A percentile compares a stretch with the other conserved stretches of the same genome.
phyloP scores from a whole-genome alignment of 1,140 invertebrate species.

The Proales similis region DNA sequence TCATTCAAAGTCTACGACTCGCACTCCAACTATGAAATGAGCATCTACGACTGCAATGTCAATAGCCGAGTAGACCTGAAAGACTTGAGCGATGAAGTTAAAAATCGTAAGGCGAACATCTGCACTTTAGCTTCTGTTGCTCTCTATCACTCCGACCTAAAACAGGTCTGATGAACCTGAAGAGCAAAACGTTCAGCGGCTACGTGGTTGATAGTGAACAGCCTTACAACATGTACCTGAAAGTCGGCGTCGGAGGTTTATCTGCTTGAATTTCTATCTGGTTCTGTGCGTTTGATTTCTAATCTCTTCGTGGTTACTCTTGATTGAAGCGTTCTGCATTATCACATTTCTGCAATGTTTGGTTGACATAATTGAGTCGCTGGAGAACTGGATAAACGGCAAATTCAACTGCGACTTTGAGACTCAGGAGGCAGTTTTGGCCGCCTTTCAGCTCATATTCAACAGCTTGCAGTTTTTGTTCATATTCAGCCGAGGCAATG shows the following conservation, averaged over 20 bases:
- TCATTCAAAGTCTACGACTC: too few relatives aligned
- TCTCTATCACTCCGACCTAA: too few relatives aligned
- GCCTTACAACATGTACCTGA: conserved; percentile 30
- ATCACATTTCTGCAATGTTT: conserved; percentile 9
- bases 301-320: neutral
- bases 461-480: conserved; percentile 25
- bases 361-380: conserved; percentile 9
- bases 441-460: conserved; percentile 25
- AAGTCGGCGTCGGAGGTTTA: conserved; percentile 15
- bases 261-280: neutral
- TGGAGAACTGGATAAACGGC: conserved; percentile 12
- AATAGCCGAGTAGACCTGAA: too few relatives aligned
- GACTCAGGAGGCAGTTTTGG: conserved; percentile 9
- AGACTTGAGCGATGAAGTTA: too few relatives aligned
- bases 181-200: conserved; percentile 2
- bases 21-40: too few relatives aligned
- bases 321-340: conserved; percentile 8
- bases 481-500: conserved; percentile 9
- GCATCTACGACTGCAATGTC: too few relatives aligned
- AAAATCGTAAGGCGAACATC: too few relatives aligned
- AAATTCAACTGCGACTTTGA: conserved; percentile 9
- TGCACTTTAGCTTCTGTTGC: too few relatives aligned
- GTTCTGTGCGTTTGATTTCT: neutral
- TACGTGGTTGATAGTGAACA: conserved; percentile 32
- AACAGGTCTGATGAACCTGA: neutral